Evolutionary conservation across 2,797 vertebrate species (phyloP), one percentile per base, ranked within the genome.

Genomic region (Natrix natrix): DNA sequence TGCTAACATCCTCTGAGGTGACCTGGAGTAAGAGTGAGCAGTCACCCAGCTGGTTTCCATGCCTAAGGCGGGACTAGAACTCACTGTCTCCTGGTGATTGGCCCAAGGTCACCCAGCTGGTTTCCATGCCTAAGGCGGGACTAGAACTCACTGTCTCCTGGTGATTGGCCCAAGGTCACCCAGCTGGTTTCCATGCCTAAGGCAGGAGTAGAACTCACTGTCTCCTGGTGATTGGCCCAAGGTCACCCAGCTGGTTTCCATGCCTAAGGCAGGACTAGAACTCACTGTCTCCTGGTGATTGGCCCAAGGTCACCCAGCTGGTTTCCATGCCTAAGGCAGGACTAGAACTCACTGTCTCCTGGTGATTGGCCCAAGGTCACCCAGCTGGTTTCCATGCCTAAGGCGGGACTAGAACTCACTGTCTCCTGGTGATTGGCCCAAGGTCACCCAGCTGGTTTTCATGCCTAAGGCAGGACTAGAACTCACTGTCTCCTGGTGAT

Each of bases 361-460:
- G 28, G 26, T 32, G 28, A 16, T 63, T 63, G 26, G 28, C 1
- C 5, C 5, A 66, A 66, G 14, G 1, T 66, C 63, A 66, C 0
- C 63, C 28, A 66, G 13, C 1, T 5, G 0, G 0, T 28, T n/a
- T 69, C 28, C n/a, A 16, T 32, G 13, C 63, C 13, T 69, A 69
- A 69, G 13, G n/a, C 2, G 1, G 13, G 5, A 32, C 66, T 69
- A 32, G 13, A 69, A 69, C 2, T 69, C n/a, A 14, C 5, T 2
- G 0, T 16, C n/a, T 69, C 5, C 2, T 66, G 63, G 0, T 14
- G 63, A 32, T 69, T 69, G 6, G n/a, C 66, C 6, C 2, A 69
- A 32, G 32, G 2, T 32, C 66, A 69, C 14, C n/a, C n/a, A 37
- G n/a, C 2, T 5, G 0, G 0, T 14, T 74, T 32, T 2, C 2